Conservation (phyloP, 2,113 vertebrate genomes). For the Paratilapia polleni region DNA sequence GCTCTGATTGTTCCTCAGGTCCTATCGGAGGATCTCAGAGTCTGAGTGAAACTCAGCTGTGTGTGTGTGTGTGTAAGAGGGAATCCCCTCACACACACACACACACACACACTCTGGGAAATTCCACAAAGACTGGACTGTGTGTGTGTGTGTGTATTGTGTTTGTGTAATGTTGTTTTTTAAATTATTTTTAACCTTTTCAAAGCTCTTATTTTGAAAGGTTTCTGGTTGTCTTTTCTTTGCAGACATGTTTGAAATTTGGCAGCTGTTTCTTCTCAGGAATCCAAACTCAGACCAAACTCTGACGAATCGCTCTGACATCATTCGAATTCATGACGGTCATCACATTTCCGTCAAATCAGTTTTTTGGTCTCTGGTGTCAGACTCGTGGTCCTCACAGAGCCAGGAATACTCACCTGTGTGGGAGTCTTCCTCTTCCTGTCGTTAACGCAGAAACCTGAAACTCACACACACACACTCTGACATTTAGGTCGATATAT, state of each 20-base stretch:
- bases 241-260: too few relatives aligned
- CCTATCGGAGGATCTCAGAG: constrained; percentile 53
- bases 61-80: constrained; percentile 37
- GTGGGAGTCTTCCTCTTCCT: constrained; percentile 22
- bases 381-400: not conserved
- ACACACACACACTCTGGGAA: not conserved
- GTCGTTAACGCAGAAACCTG: constrained; percentile 26
- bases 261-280: not conserved
- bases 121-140: not conserved
- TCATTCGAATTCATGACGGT: not conserved
- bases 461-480: constrained; percentile 32
- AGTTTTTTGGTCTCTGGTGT: not conserved
- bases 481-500: constrained; percentile 68
- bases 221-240: not conserved
- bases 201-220: not conserved
- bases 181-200: too few relatives aligned
- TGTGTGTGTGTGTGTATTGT: not conserved
- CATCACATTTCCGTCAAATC: not conserved
- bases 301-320: not conserved
- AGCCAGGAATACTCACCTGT: not conserved
- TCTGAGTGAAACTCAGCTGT: constrained; percentile 40
- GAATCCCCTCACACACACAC: constrained; percentile 28
- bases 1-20: constrained; percentile 53
- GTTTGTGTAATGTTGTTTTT: not conserved
- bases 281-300: not conserved